These are phyloP conservation scores for Alosa sapidissima DNA, from an alignment of 2,797 vertebrate species.

Conservation along the genomic window DNA sequence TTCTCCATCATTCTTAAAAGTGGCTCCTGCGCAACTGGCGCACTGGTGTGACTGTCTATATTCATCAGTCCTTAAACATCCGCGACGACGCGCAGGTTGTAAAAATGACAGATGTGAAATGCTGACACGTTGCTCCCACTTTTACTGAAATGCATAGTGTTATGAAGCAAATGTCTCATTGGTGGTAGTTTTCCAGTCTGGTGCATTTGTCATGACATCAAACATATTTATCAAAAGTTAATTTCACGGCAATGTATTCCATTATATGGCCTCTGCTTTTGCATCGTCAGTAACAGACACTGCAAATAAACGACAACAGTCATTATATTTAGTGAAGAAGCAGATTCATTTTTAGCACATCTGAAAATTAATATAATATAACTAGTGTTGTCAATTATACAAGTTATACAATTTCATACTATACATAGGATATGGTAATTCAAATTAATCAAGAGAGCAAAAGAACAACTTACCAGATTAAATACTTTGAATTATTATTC, in stretches of 20 bases:
- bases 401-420: background rate
- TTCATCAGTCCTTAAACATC: background rate
- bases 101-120: background rate
- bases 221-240: background rate
- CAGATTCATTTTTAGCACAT: background rate
- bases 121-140: background rate
- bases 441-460: background rate
- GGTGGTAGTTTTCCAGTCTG: background rate
- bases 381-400: background rate
- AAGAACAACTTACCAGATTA: background rate
- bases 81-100: background rate
- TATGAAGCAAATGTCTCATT: background rate
- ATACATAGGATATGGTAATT: background rate
- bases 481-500: background rate
- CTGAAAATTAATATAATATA: no score
- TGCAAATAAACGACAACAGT: background rate
- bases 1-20: constrained; percentile 63
- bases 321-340: background rate
- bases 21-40: background rate
- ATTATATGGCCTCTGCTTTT: background rate
- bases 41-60: background rate
- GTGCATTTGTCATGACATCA: background rate
- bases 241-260: background rate
- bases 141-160: background rate
- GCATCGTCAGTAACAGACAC: no score